Evolutionary conservation across 2,888 invertebrate species (phyloP).

Genomic region (Argyresthia goedartella): DNA sequence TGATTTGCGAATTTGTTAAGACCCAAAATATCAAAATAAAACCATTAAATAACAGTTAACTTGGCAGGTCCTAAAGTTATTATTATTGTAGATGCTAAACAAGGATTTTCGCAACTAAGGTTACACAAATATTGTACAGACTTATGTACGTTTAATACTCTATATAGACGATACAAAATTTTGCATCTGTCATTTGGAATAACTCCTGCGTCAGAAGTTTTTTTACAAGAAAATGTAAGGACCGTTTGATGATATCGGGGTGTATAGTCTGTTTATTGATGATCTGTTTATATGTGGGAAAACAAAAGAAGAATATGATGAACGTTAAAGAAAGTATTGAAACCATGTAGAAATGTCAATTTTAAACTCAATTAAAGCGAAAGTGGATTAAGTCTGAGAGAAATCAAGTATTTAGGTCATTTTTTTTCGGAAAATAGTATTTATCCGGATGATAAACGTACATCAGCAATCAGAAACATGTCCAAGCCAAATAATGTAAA

Average conservation of each 20-base stretch:
- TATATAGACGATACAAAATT: neutral
- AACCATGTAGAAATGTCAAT: slow-evolving; percentile 3
- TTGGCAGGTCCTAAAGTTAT: neutral
- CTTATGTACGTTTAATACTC: slow-evolving; percentile 2
- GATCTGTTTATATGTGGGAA: slow-evolving; percentile 6
- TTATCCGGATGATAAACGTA: slow-evolving; percentile 13
- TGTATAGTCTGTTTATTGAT: slow-evolving; percentile 6
- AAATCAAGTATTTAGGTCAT: slow-evolving; percentile 1
- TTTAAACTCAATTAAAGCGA: slow-evolving; percentile 1
- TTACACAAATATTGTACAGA: neutral
- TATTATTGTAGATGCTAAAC: neutral
- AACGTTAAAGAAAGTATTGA: slow-evolving; percentile 5
- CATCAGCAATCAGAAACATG: slow-evolving; percentile 15
- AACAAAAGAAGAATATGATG: slow-evolving; percentile 7
- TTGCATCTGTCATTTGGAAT: slow-evolving; percentile 16
- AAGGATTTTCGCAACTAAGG: neutral
- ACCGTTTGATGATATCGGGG: slow-evolving; percentile 7
- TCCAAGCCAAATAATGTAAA: slow-evolving; percentile 13
- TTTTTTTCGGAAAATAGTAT: slow-evolving; percentile 1
- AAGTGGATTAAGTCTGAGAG: slow-evolving; percentile 1
- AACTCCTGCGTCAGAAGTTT: slow-evolving; percentile 16
- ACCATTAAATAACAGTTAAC: slow-evolving; percentile 8
- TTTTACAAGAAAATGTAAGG: slow-evolving; percentile 12
- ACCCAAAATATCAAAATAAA: slow-evolving; percentile 14
- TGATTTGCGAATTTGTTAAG: slow-evolving; percentile 14